Conservation (phyloP, 1,140 invertebrate genomes). For the Meteorus sp. region DNA sequence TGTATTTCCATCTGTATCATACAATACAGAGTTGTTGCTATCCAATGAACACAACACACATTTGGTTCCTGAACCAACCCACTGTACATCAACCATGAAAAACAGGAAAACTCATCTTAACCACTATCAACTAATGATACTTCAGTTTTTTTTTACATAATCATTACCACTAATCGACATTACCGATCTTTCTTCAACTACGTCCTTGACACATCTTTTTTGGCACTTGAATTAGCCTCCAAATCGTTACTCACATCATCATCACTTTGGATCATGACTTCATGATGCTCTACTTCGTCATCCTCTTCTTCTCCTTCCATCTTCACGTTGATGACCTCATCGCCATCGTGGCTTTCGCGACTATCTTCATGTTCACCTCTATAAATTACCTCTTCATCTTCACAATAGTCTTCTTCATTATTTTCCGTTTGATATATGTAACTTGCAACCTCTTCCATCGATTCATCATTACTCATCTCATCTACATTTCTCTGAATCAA, state of each 20-base stretch:
- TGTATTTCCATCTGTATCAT: background rate
- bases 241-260: conserved; percentile 23
- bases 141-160: conserved; percentile 1
- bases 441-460: conserved; percentile 36
- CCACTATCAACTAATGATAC: conserved; percentile 12
- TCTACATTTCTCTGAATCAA: conserved; percentile 48
- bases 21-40: background rate
- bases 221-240: conserved; percentile 41
- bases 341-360: background rate
- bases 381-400: conserved; percentile 22
- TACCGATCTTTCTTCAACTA: conserved; percentile 19
- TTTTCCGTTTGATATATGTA: conserved; percentile 34
- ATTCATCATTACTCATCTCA: conserved; percentile 43
- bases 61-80: no score
- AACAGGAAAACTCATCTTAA: no score
- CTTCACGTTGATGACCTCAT: conserved; percentile 16
- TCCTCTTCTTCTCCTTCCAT: conserved; percentile 16
- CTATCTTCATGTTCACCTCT: background rate
- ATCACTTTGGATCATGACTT: conserved; percentile 27
- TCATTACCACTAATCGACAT: conserved; percentile 3
- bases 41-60: background rate
- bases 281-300: conserved; percentile 9
- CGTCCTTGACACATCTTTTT: conserved; percentile 43
- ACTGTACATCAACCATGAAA: no score
- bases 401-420: conserved; percentile 29